Conservation (phyloP, 2,797 vertebrate genomes). For the Pempheris klunzingeri region DNA sequence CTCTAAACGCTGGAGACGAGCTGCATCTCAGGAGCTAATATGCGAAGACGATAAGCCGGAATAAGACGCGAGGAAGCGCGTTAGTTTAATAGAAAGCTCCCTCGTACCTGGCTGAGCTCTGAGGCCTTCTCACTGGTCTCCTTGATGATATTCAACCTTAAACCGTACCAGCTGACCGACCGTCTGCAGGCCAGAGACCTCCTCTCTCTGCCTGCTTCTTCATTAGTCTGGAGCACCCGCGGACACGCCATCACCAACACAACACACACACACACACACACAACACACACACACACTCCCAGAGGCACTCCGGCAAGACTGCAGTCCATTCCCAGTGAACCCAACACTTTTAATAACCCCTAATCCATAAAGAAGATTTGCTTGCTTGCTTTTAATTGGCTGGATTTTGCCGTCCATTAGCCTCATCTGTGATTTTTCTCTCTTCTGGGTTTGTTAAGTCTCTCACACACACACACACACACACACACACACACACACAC, state of each 20-base stretch:
- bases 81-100: not conserved
- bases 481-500: not conserved
- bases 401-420: slow-evolving; percentile 32
- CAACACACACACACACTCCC: not conserved
- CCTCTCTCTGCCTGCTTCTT: slow-evolving; percentile 11
- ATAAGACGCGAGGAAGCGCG: not conserved
- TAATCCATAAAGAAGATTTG: slow-evolving; percentile 65
- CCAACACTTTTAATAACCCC: slow-evolving; percentile 43
- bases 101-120: slow-evolving; percentile 55
- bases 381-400: slow-evolving; percentile 57
- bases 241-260: slow-evolving; percentile 43
- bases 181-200: slow-evolving; percentile 59
- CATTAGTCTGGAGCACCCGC: slow-evolving; percentile 16
- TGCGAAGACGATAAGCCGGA: no score
- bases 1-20: no score
- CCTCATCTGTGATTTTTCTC: not conserved
- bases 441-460: slow-evolving; percentile 9
- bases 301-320: slow-evolving; percentile 20
- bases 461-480: not conserved
- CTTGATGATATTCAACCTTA: slow-evolving; percentile 65
- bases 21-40: not conserved
- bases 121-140: slow-evolving; percentile 46
- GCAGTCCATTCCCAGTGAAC: slow-evolving; percentile 12
- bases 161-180: slow-evolving; percentile 59
- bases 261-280: not conserved